Base-by-base conservation (phyloP, 2,888 invertebrate genomes). In the Caenorhabditis macrosperma region DNA sequence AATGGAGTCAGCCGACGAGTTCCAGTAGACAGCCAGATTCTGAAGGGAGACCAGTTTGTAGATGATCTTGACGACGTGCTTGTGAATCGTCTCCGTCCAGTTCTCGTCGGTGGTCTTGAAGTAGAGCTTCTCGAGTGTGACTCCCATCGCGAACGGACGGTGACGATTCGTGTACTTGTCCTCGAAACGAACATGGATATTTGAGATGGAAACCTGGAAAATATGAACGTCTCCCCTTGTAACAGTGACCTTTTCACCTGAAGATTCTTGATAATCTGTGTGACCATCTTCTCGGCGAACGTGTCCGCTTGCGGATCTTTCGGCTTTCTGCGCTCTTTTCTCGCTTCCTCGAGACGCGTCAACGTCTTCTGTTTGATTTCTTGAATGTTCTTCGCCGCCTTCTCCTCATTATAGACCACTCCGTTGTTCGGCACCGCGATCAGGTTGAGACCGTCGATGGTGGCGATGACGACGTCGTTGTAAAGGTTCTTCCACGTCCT, bases 91-190 rank as follows among this genome's bases (percentile, higher is more conserved):
- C 17, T 93, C 94, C 69, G 93, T 93, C 96, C 97, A 97, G 83
- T 94, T 93, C 77, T 94, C 93, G 91, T 96, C 95, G 17, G 97
- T 98, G 41, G 97, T 97, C 92, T 95, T 94, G 77, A 98, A 94
- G 81, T 94, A 93, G 33, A 99, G 93, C 86, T 94, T 94, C 89
- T 95, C 94, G 10, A 99, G 93, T 0, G 96, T 95, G 68, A 96
- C 92, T 15, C 99, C 99, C 85, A 95, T 89, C 28, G 92, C 90
- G 87, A 93, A 93, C 1, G 93, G 93, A 35, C 91, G 88, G 61
- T 90, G 85, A 1, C 92, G 91, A 86, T 93, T 92, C 41, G 92
- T 92, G 89, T 91, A 92, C 57, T 90, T 88, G 88, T 93, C 93
- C 85, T 93, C 93, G 87, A 92, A 93, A 7, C 93, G 91, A 6